These are phyloP conservation scores for Microplitis manilae DNA, from an alignment of 2,888 invertebrate genomes.

Conservation along the genomic window DNA sequence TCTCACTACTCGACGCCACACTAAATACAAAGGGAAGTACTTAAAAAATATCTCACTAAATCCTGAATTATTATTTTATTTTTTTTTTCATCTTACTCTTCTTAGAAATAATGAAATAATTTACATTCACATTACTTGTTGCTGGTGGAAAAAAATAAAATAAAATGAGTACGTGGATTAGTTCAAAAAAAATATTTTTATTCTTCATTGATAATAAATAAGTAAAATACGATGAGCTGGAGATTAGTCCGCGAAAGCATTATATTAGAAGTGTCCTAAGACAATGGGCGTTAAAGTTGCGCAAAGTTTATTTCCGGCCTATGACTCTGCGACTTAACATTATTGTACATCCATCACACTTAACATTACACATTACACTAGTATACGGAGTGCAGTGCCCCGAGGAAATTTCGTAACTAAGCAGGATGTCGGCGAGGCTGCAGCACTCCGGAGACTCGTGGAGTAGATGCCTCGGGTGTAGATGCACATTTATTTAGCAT, in stretches of 20 bases:
- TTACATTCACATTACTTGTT: background rate
- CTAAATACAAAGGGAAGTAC: background rate
- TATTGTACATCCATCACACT: constrained; percentile 6
- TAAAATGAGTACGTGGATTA: background rate
- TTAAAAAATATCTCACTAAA: constrained; percentile 13
- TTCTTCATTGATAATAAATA: background rate
- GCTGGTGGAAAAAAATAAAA: background rate
- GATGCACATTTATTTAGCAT: background rate
- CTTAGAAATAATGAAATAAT: background rate
- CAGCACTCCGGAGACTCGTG: constrained; percentile 40
- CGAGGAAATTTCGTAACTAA: constrained; percentile 52
- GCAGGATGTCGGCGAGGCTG: constrained; percentile 71
- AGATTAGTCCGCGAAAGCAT: background rate
- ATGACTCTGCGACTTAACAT: background rate
- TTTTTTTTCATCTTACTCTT: background rate
- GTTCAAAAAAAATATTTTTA: background rate
- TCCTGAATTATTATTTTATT: background rate
- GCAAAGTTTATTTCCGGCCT: constrained; percentile 66
- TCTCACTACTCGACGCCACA: background rate
- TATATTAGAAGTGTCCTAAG: constrained; percentile 54
- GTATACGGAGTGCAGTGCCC: background rate
- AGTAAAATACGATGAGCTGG: constrained; percentile 24
- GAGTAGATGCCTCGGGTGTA: background rate
- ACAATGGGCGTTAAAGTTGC: constrained; percentile 65
- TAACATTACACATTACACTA: background rate